Evolutionary conservation across 2,888 invertebrate species (phyloP).

Genomic region (Nemotelus pantherinus): DNA sequence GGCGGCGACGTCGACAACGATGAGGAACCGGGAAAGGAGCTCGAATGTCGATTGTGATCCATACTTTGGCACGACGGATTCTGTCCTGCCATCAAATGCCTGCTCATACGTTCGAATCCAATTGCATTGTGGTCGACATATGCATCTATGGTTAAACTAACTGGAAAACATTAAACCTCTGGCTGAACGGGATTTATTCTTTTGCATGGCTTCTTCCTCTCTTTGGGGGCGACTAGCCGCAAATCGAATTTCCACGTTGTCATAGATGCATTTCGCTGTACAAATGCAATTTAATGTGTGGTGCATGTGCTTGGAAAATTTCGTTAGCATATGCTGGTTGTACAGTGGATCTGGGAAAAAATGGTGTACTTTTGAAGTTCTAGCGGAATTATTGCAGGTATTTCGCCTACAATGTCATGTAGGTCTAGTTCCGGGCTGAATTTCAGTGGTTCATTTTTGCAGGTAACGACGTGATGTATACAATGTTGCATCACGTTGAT

Average conservation of each 20-base stretch:
- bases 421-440: no score
- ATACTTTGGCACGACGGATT: neutral
- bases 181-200: constrained; percentile 25
- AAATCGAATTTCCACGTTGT: constrained; percentile 44
- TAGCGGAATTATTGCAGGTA: neutral
- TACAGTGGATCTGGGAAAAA: constrained; percentile 15
- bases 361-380: neutral
- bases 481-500: no score
- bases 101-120: constrained; percentile 13
- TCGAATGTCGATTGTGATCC: constrained; percentile 33
- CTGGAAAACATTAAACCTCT: neutral
- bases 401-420: no score
- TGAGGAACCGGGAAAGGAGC: constrained; percentile 41
- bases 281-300: constrained; percentile 26
- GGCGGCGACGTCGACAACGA: neutral
- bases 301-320: neutral
- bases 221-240: constrained; percentile 21
- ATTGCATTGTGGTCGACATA: neutral
- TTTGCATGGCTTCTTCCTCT: constrained; percentile 19
- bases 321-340: neutral
- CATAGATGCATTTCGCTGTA: constrained; percentile 36
- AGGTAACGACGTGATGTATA: no score
- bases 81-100: neutral
- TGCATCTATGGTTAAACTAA: constrained; percentile 4
- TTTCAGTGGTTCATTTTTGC: no score